phyloP scores from a whole-genome alignment of 2,888 invertebrate genomes.

The Andrena trimmerana region DNA sequence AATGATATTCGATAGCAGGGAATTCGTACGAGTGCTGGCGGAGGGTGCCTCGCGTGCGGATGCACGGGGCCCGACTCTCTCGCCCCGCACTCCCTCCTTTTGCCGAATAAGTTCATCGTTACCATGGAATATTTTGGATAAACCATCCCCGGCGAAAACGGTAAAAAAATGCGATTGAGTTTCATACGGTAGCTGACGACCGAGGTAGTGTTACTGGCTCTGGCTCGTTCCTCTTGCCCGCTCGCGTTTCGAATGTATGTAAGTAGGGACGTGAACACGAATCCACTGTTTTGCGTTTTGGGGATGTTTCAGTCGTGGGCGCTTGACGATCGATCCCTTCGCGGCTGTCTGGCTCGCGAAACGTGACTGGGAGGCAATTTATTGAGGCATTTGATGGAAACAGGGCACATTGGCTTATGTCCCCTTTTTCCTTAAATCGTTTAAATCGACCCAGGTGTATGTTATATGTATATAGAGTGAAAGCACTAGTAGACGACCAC shows the following conservation, averaged over 20 bases:
- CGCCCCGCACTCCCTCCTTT: background rate
- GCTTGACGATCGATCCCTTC: too few species aligned
- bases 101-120: slow-evolving; percentile 30
- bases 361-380: too few species aligned
- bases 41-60: slow-evolving; percentile 20
- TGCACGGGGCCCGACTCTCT: background rate
- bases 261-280: background rate
- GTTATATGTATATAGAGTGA: too few species aligned
- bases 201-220: slow-evolving; percentile 38
- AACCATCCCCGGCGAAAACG: slow-evolving; percentile 27
- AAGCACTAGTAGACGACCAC: too few species aligned
- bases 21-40: slow-evolving; percentile 68
- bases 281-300: background rate
- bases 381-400: too few species aligned
- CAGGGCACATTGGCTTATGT: too few species aligned
- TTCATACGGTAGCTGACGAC: slow-evolving; percentile 53
- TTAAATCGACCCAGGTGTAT: too few species aligned
- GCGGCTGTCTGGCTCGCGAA: too few species aligned
- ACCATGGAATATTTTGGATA: slow-evolving; percentile 59
- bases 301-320: background rate
- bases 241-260: slow-evolving; percentile 10
- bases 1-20: slow-evolving; percentile 68
- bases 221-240: background rate
- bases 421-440: too few species aligned
- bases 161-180: slow-evolving; percentile 50